phyloP scores from a whole-genome alignment of 1,140 invertebrate genomes.

The Gonatopus flavifemur region DNA sequence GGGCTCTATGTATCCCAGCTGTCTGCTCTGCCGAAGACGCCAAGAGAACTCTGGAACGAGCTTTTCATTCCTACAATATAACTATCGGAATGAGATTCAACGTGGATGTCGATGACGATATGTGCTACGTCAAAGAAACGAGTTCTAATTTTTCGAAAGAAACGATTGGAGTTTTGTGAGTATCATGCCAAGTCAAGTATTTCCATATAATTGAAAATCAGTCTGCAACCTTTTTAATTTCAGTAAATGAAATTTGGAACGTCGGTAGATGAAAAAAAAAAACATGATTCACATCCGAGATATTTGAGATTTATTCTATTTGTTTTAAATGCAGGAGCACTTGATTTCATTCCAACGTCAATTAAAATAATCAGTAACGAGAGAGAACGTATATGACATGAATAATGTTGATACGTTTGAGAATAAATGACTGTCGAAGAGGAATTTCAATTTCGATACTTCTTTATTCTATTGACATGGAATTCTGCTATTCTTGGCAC shows the following conservation, averaged over 20 bases:
- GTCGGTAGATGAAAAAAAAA: neutral
- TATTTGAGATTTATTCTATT: neutral
- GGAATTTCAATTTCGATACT: too few species aligned
- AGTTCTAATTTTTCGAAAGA: slow-evolving; percentile 48
- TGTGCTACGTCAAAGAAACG: slow-evolving; percentile 61
- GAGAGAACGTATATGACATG: too few species aligned
- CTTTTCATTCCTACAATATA: slow-evolving; percentile 62
- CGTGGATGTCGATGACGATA: slow-evolving; percentile 61
- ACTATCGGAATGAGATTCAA: slow-evolving; percentile 61
- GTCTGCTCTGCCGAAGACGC: slow-evolving; percentile 64
- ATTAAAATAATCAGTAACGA: too few species aligned
- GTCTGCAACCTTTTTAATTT: neutral
- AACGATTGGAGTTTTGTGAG: slow-evolving; percentile 53
- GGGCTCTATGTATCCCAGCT: slow-evolving; percentile 69
- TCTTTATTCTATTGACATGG: too few species aligned
- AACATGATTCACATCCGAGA: neutral
- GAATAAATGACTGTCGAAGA: too few species aligned
- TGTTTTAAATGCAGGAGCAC: too few species aligned
- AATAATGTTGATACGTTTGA: too few species aligned
- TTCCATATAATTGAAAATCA: neutral
- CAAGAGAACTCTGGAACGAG: slow-evolving; percentile 59
- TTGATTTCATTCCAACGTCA: too few species aligned
- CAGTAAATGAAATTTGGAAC: slow-evolving; percentile 1
- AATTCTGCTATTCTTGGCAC: too few species aligned
- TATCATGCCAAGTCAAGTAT: neutral